These are phyloP conservation scores for Thaleichthys pacificus DNA, from an alignment of 2,797 vertebrate genomes.

Conservation along the genomic window DNA sequence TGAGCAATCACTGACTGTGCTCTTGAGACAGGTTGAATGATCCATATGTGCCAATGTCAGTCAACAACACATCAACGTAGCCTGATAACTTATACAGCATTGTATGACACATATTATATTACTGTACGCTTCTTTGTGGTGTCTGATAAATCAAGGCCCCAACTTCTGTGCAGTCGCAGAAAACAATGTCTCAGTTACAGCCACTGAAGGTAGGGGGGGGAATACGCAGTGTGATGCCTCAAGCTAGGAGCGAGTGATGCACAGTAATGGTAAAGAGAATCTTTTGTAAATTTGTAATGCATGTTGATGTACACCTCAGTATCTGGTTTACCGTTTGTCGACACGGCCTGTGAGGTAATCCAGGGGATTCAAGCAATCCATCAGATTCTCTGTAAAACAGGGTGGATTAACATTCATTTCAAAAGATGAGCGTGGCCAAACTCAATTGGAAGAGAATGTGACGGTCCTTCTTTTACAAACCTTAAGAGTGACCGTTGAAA, in stretches of 20 bases:
- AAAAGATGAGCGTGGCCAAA: conserved; percentile 1
- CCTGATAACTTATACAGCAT: conserved; percentile 14
- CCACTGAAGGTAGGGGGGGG: conserved; percentile 45
- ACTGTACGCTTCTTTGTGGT: not conserved
- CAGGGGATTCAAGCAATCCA: conserved; percentile 22
- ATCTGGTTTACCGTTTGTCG: conserved; percentile 41
- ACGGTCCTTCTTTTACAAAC: conserved; percentile 7
- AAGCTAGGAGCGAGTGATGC: conserved; percentile 67
- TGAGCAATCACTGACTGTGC: conserved; percentile 12
- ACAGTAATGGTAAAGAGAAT: conserved; percentile 52
- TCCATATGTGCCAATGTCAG: not conserved
- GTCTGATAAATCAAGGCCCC: conserved; percentile 35
- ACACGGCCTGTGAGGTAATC: conserved; percentile 29
- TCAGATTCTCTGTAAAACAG: conserved; percentile 3
- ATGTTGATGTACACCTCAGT: conserved; percentile 49
- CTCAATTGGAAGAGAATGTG: not conserved
- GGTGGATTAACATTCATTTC: conserved; percentile 17
- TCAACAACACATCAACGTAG: not conserved
- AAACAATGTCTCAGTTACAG: conserved; percentile 59
- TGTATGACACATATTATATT: not conserved
- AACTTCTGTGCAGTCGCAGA: conserved; percentile 21
- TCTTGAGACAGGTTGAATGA: not conserved
- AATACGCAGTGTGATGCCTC: conserved; percentile 60
- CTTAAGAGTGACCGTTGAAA: not conserved
- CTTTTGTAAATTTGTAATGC: conserved; percentile 60